Percentiles rank a stretch among this genome's conserved stretches.
These are phyloP conservation scores for Gila robusta DNA, from an alignment of 2,797 vertebrate genomes.

Conservation along the genomic window DNA sequence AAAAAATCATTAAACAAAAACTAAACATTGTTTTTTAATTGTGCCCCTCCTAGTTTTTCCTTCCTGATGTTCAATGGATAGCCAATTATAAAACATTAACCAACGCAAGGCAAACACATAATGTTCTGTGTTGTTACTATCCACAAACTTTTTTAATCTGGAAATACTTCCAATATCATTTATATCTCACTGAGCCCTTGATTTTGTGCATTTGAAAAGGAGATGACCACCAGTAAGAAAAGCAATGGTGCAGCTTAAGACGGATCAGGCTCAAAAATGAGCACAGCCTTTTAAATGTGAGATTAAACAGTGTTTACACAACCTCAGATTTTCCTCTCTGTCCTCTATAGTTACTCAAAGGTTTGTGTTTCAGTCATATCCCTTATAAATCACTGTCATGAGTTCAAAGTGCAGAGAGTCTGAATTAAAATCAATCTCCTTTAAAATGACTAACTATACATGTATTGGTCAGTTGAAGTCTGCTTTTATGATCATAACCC, in stretches of 20 bases:
- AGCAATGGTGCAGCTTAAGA: constrained; percentile 46
- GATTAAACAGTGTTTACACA: constrained; percentile 56
- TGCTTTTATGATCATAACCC: background rate
- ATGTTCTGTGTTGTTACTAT: background rate
- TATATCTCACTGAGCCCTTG: background rate
- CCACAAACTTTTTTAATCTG: background rate
- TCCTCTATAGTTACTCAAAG: constrained; percentile 48
- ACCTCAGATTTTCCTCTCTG: constrained; percentile 50
- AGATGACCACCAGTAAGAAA: constrained; percentile 55
- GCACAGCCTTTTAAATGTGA: constrained; percentile 53
- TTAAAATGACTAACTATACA: constrained; percentile 6
- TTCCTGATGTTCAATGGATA: background rate
- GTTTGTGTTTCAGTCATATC: constrained; percentile 57
- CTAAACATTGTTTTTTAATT: no score
- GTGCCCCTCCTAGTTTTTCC: background rate
- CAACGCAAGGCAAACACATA: background rate
- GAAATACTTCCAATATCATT: constrained; percentile 8
- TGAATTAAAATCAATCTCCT: constrained; percentile 58
- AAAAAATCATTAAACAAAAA: background rate
- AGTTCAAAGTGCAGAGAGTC: constrained; percentile 55
- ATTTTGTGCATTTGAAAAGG: constrained; percentile 40
- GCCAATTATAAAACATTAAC: background rate
- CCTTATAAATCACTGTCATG: constrained; percentile 65
- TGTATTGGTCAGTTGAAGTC: constrained; percentile 2
- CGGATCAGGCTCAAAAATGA: constrained; percentile 52